phyloP scores from a whole-genome alignment of 2,113 vertebrate species.

The Protobothrops flavoviridis region DNA sequence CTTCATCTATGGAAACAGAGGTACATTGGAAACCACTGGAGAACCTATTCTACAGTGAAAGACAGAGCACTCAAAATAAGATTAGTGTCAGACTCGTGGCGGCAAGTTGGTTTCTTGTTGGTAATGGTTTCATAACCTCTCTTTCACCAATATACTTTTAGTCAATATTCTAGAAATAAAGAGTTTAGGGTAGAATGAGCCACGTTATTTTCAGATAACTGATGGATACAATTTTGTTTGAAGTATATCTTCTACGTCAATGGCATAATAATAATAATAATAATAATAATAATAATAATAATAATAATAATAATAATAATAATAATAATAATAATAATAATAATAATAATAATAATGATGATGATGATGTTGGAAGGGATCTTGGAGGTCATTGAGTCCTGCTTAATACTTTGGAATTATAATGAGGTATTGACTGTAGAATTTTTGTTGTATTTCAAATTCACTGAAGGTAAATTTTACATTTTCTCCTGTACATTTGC shows the following conservation, averaged over 20 bases:
- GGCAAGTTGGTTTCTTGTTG: background rate
- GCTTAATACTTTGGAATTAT: constrained; percentile 9
- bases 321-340: too few species aligned
- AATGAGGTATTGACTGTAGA: background rate
- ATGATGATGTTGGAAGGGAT: too few species aligned
- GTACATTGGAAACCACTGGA: background rate
- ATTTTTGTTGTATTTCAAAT: constrained; percentile 54
- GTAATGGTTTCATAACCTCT: background rate
- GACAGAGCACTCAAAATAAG: background rate
- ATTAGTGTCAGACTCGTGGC: background rate
- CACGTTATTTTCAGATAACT: background rate
- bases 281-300: too few species aligned
- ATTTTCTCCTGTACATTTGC: constrained; percentile 43
- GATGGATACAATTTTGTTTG: background rate
- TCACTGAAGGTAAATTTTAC: constrained; percentile 29
- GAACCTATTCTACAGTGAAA: background rate
- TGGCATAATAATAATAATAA: background rate
- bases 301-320: too few species aligned
- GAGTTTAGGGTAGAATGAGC: background rate
- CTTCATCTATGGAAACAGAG: background rate
- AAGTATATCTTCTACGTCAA: background rate
- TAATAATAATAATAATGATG: too few species aligned
- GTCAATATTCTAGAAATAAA: background rate
- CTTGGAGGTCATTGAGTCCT: background rate
- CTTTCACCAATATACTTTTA: background rate